Percentiles rank a stretch among this genome's conserved stretches.
phyloP scores from a whole-genome alignment of 2,797 vertebrate species.

The Molossus molossus region DNA sequence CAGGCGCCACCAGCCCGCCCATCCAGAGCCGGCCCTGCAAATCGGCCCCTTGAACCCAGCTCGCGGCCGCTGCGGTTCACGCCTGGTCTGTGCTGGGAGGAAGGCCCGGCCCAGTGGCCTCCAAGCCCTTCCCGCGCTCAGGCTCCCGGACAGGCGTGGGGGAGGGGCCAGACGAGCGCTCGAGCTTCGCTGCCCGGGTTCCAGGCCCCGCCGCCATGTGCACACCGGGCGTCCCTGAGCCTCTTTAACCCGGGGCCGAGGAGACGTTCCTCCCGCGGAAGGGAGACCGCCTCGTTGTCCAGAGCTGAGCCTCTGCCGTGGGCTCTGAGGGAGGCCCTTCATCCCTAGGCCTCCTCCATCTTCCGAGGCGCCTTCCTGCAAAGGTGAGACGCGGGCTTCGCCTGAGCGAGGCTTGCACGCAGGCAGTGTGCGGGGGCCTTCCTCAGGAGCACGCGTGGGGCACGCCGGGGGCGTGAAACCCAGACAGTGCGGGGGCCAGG shows the following conservation, averaged over 20 bases:
- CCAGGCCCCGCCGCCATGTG: accelerated
- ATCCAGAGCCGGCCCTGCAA: neutral
- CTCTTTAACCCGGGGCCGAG: neutral
- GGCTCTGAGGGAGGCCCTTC: neutral
- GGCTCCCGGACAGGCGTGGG: accelerated
- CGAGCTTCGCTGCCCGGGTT: neutral
- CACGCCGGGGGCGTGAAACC: accelerated
- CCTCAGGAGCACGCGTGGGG: accelerated
- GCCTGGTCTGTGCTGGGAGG: neutral
- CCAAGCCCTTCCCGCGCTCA: accelerated
- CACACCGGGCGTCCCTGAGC: neutral
- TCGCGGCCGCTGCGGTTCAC: neutral
- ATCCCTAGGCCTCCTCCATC: neutral
- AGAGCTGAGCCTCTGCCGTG: accelerated
- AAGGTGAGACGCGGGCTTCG: neutral
- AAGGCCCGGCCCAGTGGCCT: neutral
- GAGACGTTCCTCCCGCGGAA: neutral
- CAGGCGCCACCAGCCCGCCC: accelerated
- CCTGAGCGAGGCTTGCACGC: accelerated
- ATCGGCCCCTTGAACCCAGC: accelerated
- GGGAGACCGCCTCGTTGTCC: accelerated
- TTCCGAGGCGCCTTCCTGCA: neutral
- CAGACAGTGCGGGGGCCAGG: accelerated
- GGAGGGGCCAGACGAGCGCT: neutral
- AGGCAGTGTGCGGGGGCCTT: accelerated